Percentiles rank a stretch among this genome's conserved stretches.
Conservation (phyloP, 2,797 vertebrate genomes). For the Cossypha dichroa region DNA sequence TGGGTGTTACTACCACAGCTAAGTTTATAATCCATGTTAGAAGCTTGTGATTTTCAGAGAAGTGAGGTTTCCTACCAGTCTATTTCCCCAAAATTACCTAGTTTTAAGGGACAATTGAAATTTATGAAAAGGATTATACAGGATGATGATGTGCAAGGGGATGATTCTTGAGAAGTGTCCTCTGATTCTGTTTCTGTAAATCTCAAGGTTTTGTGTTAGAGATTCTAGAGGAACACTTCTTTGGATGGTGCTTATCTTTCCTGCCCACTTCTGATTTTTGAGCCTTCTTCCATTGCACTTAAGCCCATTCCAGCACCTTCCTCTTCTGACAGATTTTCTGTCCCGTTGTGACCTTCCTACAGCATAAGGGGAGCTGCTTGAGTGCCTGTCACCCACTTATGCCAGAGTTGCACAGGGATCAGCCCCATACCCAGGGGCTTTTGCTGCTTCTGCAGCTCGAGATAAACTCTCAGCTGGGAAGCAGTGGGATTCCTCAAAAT, state of each 20-base stretch:
- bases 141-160: neutral
- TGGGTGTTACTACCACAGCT: neutral
- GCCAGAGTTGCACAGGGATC: neutral
- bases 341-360: neutral
- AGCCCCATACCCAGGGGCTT: neutral
- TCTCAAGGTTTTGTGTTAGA: neutral
- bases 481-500: neutral
- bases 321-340: neutral
- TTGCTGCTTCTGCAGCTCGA: neutral
- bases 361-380: neutral
- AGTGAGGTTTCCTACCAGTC: neutral
- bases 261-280: neutral
- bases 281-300: neutral
- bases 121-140: neutral
- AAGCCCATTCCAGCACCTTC: neutral
- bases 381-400: fast-evolving
- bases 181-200: neutral
- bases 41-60: neutral
- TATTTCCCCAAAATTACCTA: neutral
- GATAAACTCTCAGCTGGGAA: neutral
- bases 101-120: neutral
- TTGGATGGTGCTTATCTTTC: neutral
- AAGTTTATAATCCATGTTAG: neutral
- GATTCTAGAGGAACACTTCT: neutral
- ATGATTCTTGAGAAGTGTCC: neutral